Percentiles rank a stretch among this genome's conserved stretches.
Evolutionary conservation across 1,140 invertebrate species (phyloP).

Genomic region (Drosophila lacteicornis): DNA sequence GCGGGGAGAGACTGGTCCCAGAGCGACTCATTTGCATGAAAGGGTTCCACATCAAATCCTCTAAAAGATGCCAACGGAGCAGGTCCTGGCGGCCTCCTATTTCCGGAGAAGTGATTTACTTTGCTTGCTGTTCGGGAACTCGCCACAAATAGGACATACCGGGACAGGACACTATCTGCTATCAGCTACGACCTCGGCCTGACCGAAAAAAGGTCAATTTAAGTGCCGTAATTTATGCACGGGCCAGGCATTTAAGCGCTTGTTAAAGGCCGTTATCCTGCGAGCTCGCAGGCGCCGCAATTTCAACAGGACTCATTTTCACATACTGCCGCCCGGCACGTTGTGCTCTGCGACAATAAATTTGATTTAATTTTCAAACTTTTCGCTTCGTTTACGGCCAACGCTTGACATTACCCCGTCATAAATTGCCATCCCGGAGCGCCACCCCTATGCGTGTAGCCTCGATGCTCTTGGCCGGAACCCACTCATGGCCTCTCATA

Average conservation of each 20-base stretch:
- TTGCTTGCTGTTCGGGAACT: background rate
- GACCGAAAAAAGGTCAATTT: conserved; percentile 66
- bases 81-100: conserved; percentile 1
- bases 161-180: background rate
- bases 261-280: conserved; percentile 63
- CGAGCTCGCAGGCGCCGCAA: background rate
- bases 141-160: background rate
- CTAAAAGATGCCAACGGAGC: background rate
- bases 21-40: conserved; percentile 53
- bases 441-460: too few species aligned
- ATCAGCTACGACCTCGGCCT: background rate
- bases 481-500: too few species aligned
- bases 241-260: conserved; percentile 65
- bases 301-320: conserved; percentile 29
- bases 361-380: conserved; percentile 55
- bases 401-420: conserved; percentile 18
- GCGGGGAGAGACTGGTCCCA: conserved; percentile 1
- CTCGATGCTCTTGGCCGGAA: too few species aligned
- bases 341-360: conserved; percentile 56
- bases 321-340: conserved; percentile 27
- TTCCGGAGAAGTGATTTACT: conserved; percentile 23
- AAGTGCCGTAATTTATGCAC: conserved; percentile 70
- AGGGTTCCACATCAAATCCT: conserved; percentile 28
- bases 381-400: conserved; percentile 24
- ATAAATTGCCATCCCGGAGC: conserved; percentile 24